Evolutionary conservation across 2,113 vertebrate species (phyloP), one percentile per base, ranked within the genome.

Genomic region (Tachysurus fulvidraco): DNA sequence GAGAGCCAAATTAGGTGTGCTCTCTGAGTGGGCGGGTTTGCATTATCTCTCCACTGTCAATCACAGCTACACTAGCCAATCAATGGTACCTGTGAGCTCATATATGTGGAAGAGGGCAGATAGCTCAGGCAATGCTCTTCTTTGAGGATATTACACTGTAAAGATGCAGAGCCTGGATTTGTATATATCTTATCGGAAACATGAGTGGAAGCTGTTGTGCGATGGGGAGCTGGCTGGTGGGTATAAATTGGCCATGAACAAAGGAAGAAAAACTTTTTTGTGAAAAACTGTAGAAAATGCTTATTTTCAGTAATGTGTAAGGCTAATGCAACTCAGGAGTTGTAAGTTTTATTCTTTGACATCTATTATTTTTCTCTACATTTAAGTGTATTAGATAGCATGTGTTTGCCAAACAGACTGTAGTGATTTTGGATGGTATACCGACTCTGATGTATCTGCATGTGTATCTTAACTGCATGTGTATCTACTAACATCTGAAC

Each of bases 351-450:
- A 44, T 73, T 44, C 9, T 44, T 73, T 73, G 69, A 2, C 21
- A 9, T 44, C 2, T 25, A 44, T 7, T 19, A 44, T 1, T 17
- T 10, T 76, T 52, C 12, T 50, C 73, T 76, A 2, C 4, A 5
- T 74, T 46, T 50, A 78, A 28, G 4, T 28, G n/a, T n/a, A 78
- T 28, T n/a, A 25, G 50, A 28, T n/a, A 54, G 44, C 23, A 52
- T 52, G 46, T 77, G 46, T 77, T 77, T 77, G 50, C 50, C 73
- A 25, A 77, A 77, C 74, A 77, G 46, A 52, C 25, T 76, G 44
- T 50, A 54, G 50, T 77, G 50, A 77, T 78, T 78, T 36, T 78
- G n/a, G n/a, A 30, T 77, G 46, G 46, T 14, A 77, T 77, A 52
- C 54, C 28, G 7, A 14, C 50, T 78, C 50, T 78, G 74, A 78